Conservation (phyloP, 2,888 invertebrate genomes). For the Capitulum mitella region DNA sequence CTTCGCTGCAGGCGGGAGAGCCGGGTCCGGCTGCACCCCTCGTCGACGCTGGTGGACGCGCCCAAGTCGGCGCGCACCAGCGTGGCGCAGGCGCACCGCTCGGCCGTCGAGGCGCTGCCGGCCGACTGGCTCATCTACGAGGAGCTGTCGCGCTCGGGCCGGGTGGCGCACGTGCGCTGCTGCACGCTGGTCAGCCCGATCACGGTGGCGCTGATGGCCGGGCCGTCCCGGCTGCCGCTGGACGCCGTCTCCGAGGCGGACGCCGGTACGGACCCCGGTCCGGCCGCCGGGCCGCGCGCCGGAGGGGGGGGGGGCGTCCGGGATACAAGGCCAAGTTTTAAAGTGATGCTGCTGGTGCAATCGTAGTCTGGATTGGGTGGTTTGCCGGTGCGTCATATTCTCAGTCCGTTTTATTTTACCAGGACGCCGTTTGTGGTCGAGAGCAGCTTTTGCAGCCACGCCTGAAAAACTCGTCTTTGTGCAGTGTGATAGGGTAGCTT, state of each 20-base stretch:
- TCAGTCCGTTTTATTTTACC: no score
- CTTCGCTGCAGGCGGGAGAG: constrained; percentile 52
- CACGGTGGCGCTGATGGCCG: constrained; percentile 70
- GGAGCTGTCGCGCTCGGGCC: constrained; percentile 66
- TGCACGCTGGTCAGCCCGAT: constrained; percentile 74
- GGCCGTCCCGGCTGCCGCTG: constrained; percentile 56
- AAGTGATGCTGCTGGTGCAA: no score
- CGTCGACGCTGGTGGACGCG: constrained; percentile 52
- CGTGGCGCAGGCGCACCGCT: constrained; percentile 42
- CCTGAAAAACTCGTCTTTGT: no score
- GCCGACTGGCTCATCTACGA: constrained; percentile 82
- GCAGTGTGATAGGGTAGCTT: no score
- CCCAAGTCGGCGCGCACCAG: constrained; percentile 38
- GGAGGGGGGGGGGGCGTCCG: no score
- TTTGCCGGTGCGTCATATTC: no score
- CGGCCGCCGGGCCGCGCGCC: no score
- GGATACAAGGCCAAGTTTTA: no score
- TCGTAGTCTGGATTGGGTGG: no score
- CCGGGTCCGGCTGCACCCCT: constrained; percentile 55
- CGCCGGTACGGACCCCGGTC: constrained; percentile 41
- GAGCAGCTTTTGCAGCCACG: no score
- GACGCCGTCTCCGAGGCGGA: constrained; percentile 46
- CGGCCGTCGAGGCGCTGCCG: constrained; percentile 50
- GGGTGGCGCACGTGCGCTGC: constrained; percentile 63
- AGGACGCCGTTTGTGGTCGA: no score